These are phyloP conservation scores for Leptodactylus fuscus DNA, from an alignment of 2,113 vertebrate genomes.

Conservation along the genomic window DNA sequence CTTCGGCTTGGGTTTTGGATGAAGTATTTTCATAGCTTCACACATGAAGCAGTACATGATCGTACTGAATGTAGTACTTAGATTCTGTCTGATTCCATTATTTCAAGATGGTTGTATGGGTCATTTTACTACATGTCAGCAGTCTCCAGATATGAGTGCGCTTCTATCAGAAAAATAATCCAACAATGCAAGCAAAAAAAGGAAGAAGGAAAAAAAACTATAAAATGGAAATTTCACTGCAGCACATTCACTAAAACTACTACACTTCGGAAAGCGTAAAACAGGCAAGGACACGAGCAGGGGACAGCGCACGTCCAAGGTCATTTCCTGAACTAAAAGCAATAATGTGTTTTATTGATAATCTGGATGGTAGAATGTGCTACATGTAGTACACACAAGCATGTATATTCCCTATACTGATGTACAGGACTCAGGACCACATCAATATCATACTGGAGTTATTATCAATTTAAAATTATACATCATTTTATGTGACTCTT, in stretches of 20 bases:
- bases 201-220: neutral
- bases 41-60: neutral
- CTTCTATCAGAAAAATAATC: slow-evolving; percentile 28
- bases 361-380: slow-evolving; percentile 66
- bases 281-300: slow-evolving; percentile 84
- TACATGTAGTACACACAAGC: neutral
- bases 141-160: neutral
- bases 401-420: neutral
- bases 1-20: neutral
- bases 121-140: slow-evolving; percentile 53
- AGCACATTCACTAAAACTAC: slow-evolving; percentile 12
- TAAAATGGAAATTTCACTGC: slow-evolving; percentile 26
- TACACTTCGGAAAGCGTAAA: slow-evolving; percentile 69
- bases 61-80: neutral
- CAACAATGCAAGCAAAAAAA: slow-evolving; percentile 23
- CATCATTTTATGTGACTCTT: no score
- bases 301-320: slow-evolving; percentile 82
- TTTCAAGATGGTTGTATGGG: slow-evolving; percentile 28
- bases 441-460: neutral
- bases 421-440: neutral
- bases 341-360: slow-evolving; percentile 93
- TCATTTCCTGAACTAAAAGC: slow-evolving; percentile 86
- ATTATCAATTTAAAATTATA: neutral
- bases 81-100: slow-evolving; percentile 34
- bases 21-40: neutral